Evolutionary conservation across 2,113 vertebrate genomes (phyloP).

Genomic region (Myotis brandtii): DNA sequence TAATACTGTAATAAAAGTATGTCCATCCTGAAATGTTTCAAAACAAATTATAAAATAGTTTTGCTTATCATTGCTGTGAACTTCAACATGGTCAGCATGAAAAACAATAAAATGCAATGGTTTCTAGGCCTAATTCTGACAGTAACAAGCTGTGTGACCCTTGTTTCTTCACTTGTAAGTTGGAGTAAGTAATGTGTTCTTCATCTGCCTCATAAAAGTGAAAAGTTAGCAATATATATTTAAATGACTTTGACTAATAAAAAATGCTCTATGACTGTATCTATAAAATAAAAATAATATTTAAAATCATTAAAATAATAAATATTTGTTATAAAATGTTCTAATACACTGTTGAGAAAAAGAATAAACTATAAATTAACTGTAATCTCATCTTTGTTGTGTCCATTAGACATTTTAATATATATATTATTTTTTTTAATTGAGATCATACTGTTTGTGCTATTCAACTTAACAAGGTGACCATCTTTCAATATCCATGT

Average conservation of each 20-base stretch:
- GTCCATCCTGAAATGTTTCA: neutral
- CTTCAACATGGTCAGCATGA: neutral
- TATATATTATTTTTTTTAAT: neutral
- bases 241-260: neutral
- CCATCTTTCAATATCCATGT: neutral
- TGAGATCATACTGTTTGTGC: neutral
- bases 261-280: neutral
- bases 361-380: neutral
- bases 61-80: neutral
- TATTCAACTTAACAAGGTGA: neutral
- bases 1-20: neutral
- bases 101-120: neutral
- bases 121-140: neutral
- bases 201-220: neutral
- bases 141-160: neutral
- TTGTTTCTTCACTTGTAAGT: neutral
- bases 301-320: neutral
- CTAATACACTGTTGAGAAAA: neutral
- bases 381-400: neutral
- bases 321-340: neutral
- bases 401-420: neutral
- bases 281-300: neutral
- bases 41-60: neutral
- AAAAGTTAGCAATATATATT: neutral
- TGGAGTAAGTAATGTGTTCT: neutral